These are phyloP conservation scores for Heliocidaris tuberculata DNA, from an alignment of 35 echinoderm and acorn worm species.

Conservation along the genomic window DNA sequence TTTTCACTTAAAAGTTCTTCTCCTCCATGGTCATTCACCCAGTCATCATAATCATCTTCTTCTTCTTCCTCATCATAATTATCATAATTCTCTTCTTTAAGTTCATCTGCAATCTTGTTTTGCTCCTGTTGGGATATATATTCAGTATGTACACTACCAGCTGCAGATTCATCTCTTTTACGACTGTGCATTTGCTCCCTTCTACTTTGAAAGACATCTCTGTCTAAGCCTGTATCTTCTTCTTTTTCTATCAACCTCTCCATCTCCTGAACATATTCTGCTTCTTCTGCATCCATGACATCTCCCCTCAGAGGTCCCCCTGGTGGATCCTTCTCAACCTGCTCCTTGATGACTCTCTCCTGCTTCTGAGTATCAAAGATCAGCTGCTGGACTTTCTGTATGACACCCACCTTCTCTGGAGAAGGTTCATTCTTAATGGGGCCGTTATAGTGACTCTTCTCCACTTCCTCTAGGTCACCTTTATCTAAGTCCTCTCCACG, in stretches of 20 bases:
- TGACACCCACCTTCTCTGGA: background rate
- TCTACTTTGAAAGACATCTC: background rate
- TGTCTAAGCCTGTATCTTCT: background rate
- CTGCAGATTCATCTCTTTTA: background rate
- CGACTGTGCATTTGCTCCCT: background rate
- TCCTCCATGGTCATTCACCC: background rate
- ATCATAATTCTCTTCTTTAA: background rate
- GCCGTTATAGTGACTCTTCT: constrained; percentile 38
- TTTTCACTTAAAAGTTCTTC: background rate
- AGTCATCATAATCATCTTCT: background rate
- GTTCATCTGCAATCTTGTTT: background rate
- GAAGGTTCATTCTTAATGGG: constrained; percentile 16
- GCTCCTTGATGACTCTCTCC: constrained; percentile 23
- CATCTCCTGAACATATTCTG: background rate
- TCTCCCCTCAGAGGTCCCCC: constrained; percentile 24
- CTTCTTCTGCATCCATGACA: constrained; percentile 4
- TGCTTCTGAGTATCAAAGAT: background rate
- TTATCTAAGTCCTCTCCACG: constrained; percentile 36
- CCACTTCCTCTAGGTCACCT: constrained; percentile 21
- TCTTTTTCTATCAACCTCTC: background rate
- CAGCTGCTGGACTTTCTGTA: background rate
- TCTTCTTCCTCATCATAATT: background rate
- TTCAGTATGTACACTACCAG: background rate
- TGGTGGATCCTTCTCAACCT: background rate
- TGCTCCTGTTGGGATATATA: background rate